Conservation (phyloP, 1,140 invertebrate genomes). For the Limonius californicus region DNA sequence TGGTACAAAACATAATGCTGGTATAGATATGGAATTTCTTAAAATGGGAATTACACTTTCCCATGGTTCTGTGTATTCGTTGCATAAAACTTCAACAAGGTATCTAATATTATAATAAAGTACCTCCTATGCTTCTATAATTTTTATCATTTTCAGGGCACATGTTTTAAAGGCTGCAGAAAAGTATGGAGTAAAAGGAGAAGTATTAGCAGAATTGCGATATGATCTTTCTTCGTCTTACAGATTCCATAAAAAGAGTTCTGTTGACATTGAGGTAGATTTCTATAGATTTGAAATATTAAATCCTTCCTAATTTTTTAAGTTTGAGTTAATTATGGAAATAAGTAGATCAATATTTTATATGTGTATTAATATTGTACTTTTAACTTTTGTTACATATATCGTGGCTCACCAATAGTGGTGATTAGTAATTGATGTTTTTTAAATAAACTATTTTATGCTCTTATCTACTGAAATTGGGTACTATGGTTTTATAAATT, state of each 20-base stretch:
- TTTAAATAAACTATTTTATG: too few species aligned
- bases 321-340: too few species aligned
- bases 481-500: too few species aligned
- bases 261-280: conserved; percentile 88
- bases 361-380: neutral
- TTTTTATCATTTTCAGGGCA: conserved; percentile 50
- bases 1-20: conserved; percentile 90
- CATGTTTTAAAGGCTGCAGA: conserved; percentile 73
- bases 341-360: neutral
- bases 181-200: conserved; percentile 65
- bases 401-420: too few species aligned
- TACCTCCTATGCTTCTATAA: too few species aligned
- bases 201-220: conserved; percentile 79
- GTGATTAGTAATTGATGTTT: too few species aligned
- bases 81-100: conserved; percentile 90
- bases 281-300: conserved; percentile 66
- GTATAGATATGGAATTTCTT: conserved; percentile 88
- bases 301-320: too few species aligned
- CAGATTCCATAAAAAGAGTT: conserved; percentile 86
- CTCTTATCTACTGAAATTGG: neutral
- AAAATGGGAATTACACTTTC: conserved; percentile 67
- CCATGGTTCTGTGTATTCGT: conserved; percentile 78
- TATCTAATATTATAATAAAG: conserved; percentile 34
- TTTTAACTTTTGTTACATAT: neutral
- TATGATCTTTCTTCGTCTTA: conserved; percentile 85